Conservation (phyloP, 1,140 invertebrate genomes). For the Diachasmimorpha longicaudata region DNA sequence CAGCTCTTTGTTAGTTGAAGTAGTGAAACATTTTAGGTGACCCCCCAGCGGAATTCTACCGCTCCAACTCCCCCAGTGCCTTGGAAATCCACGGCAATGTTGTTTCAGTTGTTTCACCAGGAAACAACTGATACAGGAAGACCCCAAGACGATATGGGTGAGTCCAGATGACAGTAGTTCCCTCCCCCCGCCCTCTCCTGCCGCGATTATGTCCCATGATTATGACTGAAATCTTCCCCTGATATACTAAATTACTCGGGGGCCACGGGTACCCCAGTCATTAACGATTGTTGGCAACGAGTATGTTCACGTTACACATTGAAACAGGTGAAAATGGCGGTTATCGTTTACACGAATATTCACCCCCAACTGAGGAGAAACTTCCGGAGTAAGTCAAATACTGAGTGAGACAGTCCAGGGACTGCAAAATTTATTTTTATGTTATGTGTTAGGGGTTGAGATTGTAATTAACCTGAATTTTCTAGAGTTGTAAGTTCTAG, state of each 20-base stretch:
- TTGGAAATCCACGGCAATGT: neutral
- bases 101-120: neutral
- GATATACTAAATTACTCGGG: slow-evolving; percentile 27
- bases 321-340: neutral
- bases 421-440: too few relatives aligned
- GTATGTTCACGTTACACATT: neutral
- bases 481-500: too few relatives aligned
- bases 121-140: neutral
- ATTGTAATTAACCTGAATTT: too few relatives aligned
- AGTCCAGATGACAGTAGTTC: neutral
- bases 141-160: neutral
- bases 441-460: too few relatives aligned
- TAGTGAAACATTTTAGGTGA: neutral
- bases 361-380: neutral
- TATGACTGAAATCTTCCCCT: slow-evolving; percentile 17
- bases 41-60: neutral
- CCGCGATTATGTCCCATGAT: neutral
- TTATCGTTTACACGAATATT: neutral
- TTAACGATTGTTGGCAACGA: neutral
- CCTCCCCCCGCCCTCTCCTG: too few relatives aligned
- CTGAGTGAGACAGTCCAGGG: too few relatives aligned
- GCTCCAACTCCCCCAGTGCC: neutral
- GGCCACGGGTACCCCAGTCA: slow-evolving; percentile 22
- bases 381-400: neutral
- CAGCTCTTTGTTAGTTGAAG: neutral